Evolutionary conservation across 2,888 invertebrate species (phyloP), one percentile per base, ranked within the genome.

Genomic region (Hecatera dysodea): DNA sequence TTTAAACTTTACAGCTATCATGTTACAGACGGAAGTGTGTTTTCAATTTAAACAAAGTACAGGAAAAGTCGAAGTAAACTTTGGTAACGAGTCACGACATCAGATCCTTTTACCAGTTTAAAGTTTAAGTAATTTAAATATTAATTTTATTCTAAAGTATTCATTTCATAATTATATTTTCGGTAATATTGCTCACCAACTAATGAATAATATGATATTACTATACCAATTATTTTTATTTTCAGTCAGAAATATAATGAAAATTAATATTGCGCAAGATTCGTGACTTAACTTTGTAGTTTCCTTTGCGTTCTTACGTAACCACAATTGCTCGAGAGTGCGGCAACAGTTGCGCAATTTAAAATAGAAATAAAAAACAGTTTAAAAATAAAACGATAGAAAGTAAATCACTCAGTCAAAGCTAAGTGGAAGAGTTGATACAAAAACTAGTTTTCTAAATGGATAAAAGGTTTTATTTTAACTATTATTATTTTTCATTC

Each of bases 261-360:
- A 57, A 77, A 73, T 72, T 27, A 44, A 22, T 59, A 61, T 85
- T 81, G 59, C 64, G 59, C 46, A 83, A 82, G 36, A 61, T 75
- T 77, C 77, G 74, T 81, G 81, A 81, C 77, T 72, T 68, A 67
- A 71, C 60, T 68, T 46, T 57, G 53, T 67, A 52, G n/a, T 77
- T 84, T 81, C 29, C 74, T 68, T 68, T 65, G 29, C 72, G 48
- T 72, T 33, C 53, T 84, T 79, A 73, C 63, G 55, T 75, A 83
- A 84, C 29, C 7, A 22, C 27, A 72, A 61, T 73, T 74, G 57
- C 68, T 78, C 1, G 42, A 70, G 62, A 70, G 61, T 63, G 65
- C 65, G n/a, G 61, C 72, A 78, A 79, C 62, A 61, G 66, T 79
- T 81, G 67, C 70, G 75, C 70, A 78, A 84, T 44, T 56, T 59